A percentile compares a stretch with the other conserved stretches of the same genome.
Conservation (phyloP, 2,888 invertebrate species). For the Loripinus fragilis region DNA sequence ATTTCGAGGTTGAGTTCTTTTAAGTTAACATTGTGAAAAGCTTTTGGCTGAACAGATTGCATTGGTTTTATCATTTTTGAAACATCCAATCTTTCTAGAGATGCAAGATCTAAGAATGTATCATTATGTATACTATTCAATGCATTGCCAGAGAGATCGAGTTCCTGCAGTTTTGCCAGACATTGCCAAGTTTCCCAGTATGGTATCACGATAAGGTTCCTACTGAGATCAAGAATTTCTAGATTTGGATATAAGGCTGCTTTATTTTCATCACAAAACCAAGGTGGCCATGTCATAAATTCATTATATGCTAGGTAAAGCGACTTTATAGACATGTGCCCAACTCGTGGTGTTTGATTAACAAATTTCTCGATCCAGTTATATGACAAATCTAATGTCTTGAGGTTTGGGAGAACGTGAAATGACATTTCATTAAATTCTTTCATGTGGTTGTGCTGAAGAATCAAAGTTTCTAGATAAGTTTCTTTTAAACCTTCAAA, state of each 20-base stretch:
- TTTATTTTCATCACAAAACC: neutral
- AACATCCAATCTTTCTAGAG: slow-evolving; percentile 6
- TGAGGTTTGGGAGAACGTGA: neutral
- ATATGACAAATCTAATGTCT: neutral
- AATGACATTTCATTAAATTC: neutral
- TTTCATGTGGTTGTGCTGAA: neutral
- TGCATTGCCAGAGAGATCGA: slow-evolving; percentile 33
- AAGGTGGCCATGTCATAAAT: neutral
- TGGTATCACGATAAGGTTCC: neutral
- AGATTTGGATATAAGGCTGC: neutral
- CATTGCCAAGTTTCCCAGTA: slow-evolving; percentile 26
- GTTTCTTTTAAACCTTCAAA: neutral
- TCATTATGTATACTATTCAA: slow-evolving; percentile 35
- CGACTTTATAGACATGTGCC: neutral
- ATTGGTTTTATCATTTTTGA: slow-evolving; percentile 7
- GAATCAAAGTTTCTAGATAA: neutral
- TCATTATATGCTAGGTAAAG: neutral
- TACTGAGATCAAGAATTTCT: neutral
- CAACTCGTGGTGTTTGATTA: neutral
- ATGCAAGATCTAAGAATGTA: slow-evolving; percentile 20
- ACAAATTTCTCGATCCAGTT: neutral
- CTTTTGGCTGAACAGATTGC: slow-evolving; percentile 11
- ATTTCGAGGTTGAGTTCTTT: slow-evolving; percentile 14
- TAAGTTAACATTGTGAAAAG: slow-evolving; percentile 23
- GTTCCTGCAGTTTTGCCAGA: slow-evolving; percentile 23